These are phyloP conservation scores for Xenus cinereus DNA, from an alignment of 2,113 vertebrate genomes.

Conservation along the genomic window DNA sequence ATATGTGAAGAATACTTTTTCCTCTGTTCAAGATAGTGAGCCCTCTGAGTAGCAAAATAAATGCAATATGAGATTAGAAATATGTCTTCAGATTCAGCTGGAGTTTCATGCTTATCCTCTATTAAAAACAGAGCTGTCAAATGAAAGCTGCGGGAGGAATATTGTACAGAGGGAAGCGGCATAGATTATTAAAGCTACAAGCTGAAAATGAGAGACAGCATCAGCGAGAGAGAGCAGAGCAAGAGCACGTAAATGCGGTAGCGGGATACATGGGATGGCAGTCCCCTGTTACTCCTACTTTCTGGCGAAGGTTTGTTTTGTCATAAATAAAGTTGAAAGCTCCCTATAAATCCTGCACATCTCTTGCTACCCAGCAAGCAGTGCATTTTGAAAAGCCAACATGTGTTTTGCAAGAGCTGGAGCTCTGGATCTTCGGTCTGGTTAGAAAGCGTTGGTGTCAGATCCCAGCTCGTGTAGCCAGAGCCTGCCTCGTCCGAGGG, in stretches of 20 bases:
- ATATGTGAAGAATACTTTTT: background rate
- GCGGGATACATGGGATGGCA: background rate
- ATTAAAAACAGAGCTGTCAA: constrained; percentile 57
- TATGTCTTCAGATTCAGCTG: constrained; percentile 6
- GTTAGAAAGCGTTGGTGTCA: background rate
- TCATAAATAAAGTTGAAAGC: background rate
- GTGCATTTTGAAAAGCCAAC: fast-evolving
- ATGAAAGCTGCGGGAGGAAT: constrained; percentile 35
- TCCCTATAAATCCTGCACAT: background rate
- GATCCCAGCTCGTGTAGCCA: fast-evolving
- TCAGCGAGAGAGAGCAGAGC: background rate
- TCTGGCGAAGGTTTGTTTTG: background rate
- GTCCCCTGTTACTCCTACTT: background rate
- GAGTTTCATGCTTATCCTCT: constrained; percentile 31
- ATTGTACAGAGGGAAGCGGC: constrained; percentile 4
- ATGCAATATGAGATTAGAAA: background rate
- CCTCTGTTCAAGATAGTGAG: background rate
- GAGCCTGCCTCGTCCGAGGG: fast-evolving
- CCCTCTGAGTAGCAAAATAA: background rate
- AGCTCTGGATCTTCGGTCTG: background rate
- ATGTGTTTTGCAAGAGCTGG: background rate
- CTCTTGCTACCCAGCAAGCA: background rate
- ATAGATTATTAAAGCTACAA: constrained; percentile 55
- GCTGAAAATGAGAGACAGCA: constrained; percentile 28
- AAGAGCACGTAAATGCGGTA: background rate